Conservation (phyloP, 2,113 vertebrate genomes). For the Chelonoidis abingdonii region DNA sequence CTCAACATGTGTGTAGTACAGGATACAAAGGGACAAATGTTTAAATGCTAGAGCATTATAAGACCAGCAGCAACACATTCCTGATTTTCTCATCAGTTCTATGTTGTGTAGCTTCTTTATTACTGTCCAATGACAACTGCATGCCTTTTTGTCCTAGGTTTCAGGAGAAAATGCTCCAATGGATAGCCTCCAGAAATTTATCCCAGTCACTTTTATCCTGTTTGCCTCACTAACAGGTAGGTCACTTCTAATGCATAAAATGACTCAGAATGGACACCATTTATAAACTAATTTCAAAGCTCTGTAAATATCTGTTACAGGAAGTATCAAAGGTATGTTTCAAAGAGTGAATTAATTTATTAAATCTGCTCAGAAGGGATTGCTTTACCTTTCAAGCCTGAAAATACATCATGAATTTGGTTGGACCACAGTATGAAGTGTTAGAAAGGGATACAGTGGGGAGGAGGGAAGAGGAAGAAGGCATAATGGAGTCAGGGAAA, state of each 20-base stretch:
- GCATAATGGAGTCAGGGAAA: not conserved
- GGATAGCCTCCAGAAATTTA: slow-evolving; percentile 44
- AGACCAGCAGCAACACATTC: not conserved
- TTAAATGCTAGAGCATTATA: not conserved
- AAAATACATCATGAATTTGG: not conserved
- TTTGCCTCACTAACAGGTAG: slow-evolving; percentile 51
- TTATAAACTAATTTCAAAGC: not conserved
- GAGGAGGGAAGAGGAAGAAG: not conserved
- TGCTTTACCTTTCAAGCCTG: not conserved
- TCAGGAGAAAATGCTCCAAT: slow-evolving; percentile 66
- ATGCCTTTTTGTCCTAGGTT: slow-evolving; percentile 39
- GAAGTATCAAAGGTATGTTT: not conserved
- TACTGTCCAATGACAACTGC: not conserved
- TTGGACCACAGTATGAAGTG: not conserved
- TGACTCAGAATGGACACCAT: rapidly evolving
- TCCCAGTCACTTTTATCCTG: slow-evolving; percentile 50
- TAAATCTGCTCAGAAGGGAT: not conserved
- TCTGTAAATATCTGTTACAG: not conserved
- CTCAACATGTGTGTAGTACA: not conserved
- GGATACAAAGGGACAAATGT: slow-evolving; percentile 15
- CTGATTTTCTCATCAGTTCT: not conserved
- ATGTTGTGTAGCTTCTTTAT: slow-evolving; percentile 27
- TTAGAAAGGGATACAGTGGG: not conserved
- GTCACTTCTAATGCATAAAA: rapidly evolving
- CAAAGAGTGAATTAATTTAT: not conserved